Evolutionary conservation across 1,140 invertebrate genomes (phyloP), one percentile per base, ranked within the genome.

Genomic region (Trachymyrmex septentrionalis): DNA sequence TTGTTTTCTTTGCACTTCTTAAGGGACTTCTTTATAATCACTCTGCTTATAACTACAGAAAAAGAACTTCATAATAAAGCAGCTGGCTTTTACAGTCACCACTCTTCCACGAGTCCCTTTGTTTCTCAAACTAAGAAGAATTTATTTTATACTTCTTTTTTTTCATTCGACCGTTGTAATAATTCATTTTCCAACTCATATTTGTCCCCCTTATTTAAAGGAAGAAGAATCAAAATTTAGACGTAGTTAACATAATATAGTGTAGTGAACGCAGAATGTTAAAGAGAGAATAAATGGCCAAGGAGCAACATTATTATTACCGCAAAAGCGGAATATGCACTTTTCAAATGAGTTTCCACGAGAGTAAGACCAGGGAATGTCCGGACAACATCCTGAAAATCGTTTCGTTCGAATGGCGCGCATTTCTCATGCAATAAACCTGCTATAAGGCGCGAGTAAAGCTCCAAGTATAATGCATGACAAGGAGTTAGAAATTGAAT

Each of bases 401-500:
- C 67, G 67, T 82, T 82, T 44, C 48, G 64, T 72, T 55, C 14
- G 67, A 55, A 82, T 34, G 78, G 53, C 30, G 71, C n/a, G 10
- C 66, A 71, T 71, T 66, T 64, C 19, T 55, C 78, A 71, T 57
- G 66, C 50, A 57, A 75, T 82, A 82, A 82, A 69, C 50, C 48
- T 2, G 66, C 55, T 24, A 57, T 81, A 81, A 73, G 78, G 21
- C 24, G 67, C 50, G 53, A 59, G 24, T 72, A 72, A 82, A 71
- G 50, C 38, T 72, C 48, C 78, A 57, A 72, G 67, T 57, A 27
- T 81, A 81, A 81, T 75, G 34, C 67, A 38, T 34, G 50, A 21
- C 78, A 27, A 73, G 69, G 38, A 27, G 44, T 57, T 73, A 50
- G 21, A 75, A 57, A 59, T 82, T 72, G 44, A 82, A 57, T 84